Percentiles rank a stretch among this genome's conserved stretches.
phyloP scores from a whole-genome alignment of 2,797 vertebrate genomes.

The Ctenosaura bakeri region DNA sequence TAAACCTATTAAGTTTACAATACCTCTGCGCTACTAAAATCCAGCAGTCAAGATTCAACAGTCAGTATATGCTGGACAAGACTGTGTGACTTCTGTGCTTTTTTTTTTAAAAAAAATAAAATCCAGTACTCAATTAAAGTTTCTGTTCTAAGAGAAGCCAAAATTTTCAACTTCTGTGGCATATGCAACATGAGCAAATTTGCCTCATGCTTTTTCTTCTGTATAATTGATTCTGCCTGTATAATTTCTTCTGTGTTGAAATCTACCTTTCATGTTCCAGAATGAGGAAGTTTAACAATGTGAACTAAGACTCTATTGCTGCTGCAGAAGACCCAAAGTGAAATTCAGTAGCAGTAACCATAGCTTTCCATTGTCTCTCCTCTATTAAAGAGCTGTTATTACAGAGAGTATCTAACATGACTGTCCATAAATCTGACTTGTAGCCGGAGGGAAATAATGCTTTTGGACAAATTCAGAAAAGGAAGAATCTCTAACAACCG shows the following conservation, averaged over 20 bases:
- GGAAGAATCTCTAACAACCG: not conserved
- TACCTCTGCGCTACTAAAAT: not conserved
- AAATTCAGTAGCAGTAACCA: not conserved
- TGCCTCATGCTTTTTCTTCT: not conserved
- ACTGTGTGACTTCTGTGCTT: not conserved
- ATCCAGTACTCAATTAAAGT: not conserved
- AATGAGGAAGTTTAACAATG: not conserved
- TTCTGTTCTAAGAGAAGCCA: not conserved
- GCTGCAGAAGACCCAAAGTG: conserved; percentile 25
- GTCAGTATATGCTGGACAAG: not conserved
- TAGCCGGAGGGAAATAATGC: not conserved
- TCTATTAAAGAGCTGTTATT: not conserved
- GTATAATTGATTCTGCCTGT: not conserved
- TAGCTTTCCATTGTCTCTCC: not conserved
- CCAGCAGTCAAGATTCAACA: not conserved
- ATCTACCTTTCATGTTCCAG: not conserved
- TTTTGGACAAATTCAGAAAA: rapidly evolving
- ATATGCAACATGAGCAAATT: not conserved
- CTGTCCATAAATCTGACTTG: conserved; percentile 20
- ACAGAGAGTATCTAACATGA: conserved; percentile 14
- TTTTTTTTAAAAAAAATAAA: not conserved
- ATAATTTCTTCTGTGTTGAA: not conserved
- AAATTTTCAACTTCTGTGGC: not conserved
- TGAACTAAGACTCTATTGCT: conserved; percentile 4
- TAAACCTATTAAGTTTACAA: conserved; percentile 14